A percentile compares a stretch with the other conserved stretches of the same genome.
Evolutionary conservation across 2,797 vertebrate genomes (phyloP).

Genomic region (Adrianichthys oophorus): DNA sequence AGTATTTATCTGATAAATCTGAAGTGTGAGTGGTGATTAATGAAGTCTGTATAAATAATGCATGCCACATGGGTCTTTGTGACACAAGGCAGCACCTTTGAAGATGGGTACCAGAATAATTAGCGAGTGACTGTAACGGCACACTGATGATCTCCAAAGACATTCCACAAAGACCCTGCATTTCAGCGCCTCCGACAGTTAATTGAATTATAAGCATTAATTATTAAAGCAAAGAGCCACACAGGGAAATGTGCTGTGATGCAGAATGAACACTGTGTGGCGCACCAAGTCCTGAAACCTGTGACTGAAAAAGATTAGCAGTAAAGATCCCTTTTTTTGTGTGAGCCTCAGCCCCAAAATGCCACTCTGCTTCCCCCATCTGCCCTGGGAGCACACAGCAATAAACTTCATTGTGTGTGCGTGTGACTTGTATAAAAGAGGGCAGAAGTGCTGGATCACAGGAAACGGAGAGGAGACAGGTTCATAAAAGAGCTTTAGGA

Average conservation of each 20-base stretch:
- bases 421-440: slow-evolving; percentile 6
- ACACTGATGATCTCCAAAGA: slow-evolving; percentile 22
- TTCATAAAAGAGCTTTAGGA: slow-evolving; percentile 36
- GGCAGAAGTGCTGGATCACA: slow-evolving; percentile 39
- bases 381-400: slow-evolving; percentile 31
- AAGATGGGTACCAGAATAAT: too few species aligned
- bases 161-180: slow-evolving; percentile 18
- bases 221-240: slow-evolving; percentile 33
- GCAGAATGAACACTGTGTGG: slow-evolving; percentile 50
- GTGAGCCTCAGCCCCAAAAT: slow-evolving; percentile 28
- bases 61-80: too few species aligned
- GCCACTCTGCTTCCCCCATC: slow-evolving; percentile 5
- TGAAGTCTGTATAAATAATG: too few species aligned
- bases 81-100: not conserved
- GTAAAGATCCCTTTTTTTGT: slow-evolving; percentile 16
- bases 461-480: slow-evolving; percentile 30
- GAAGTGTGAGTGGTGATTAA: too few species aligned
- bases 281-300: slow-evolving; percentile 45
- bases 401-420: slow-evolving; percentile 21
- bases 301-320: slow-evolving; percentile 17
- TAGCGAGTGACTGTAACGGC: not conserved
- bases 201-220: slow-evolving; percentile 31
- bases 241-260: slow-evolving; percentile 36
- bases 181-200: slow-evolving; percentile 38
- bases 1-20: too few species aligned